Percentiles rank a stretch among this genome's conserved stretches.
phyloP scores from a whole-genome alignment of 2,888 invertebrate genomes.

The Drosophila melanocephala region DNA sequence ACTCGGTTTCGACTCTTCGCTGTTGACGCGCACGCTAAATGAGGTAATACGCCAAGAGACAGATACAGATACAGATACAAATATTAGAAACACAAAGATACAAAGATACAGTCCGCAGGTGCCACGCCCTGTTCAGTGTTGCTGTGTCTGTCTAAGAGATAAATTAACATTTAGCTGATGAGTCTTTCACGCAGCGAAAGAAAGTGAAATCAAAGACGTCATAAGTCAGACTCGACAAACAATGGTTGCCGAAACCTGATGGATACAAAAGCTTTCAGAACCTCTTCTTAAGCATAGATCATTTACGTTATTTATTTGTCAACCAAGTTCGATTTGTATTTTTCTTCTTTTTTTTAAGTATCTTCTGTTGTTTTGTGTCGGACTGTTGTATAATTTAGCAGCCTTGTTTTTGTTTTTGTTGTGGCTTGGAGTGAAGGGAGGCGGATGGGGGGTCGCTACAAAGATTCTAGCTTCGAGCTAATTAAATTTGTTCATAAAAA shows the following conservation, averaged over 20 bases:
- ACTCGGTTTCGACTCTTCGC: constrained; percentile 38
- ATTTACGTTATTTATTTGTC: neutral
- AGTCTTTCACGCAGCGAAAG: constrained; percentile 55
- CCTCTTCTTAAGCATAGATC: neutral
- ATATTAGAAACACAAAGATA: constrained; percentile 1
- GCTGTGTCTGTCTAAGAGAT: constrained; percentile 39
- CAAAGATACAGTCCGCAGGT: constrained; percentile 13
- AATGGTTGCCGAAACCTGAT: neutral
- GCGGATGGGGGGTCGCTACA: constrained; percentile 9
- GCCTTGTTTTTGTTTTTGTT: constrained; percentile 25
- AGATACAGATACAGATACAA: constrained; percentile 7
- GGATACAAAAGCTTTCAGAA: neutral
- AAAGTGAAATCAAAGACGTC: constrained; percentile 62
- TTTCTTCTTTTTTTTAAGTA: constrained; percentile 7
- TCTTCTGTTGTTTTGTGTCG: constrained; percentile 30
- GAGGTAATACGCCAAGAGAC: constrained; percentile 67
- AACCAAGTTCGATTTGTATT: neutral
- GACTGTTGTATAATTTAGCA: constrained; percentile 67
- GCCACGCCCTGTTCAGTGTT: constrained; percentile 53
- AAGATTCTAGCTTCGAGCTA: constrained; percentile 80
- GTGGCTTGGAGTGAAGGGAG: neutral
- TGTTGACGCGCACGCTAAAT: constrained; percentile 58
- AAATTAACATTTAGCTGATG: constrained; percentile 67
- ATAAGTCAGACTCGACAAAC: constrained; percentile 1
- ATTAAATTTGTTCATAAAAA: constrained; percentile 82